Evolutionary conservation across 2,888 invertebrate genomes (phyloP), one percentile per base, ranked within the genome.

Genomic region (Lasioglossum calceatum): DNA sequence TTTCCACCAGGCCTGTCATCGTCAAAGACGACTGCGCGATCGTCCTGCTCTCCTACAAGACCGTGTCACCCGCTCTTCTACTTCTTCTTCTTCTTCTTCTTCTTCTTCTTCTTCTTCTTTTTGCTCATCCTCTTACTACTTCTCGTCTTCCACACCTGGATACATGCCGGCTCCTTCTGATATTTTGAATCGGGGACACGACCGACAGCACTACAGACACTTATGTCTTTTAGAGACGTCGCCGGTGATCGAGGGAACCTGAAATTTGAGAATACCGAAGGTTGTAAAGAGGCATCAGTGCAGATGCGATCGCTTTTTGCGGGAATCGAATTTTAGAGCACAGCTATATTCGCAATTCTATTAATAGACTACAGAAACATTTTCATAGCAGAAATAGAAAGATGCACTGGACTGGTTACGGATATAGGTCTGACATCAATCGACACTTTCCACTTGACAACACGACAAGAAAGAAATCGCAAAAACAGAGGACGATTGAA

Each of bases 11-110:
- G 44, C 75, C 58, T 73, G 54, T 5, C 47, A 19, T 74, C 61
- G 4, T 44, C 75, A 23, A 76, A 76, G 58, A 81, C 78, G 61
- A 79, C 72, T 39, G 54, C 54, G 67, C 58, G 44, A 71, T 85
- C 81, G 54, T 39, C 70, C 19, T 58, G 47, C 50, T n/a, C 70
- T 70, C 36, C 23, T 7, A 23, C 72, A 32, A 44, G 39, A 50
- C 27, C 32, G 12, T 61, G 47, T 74, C 74, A 74, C 32, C 50
- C 10, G 23, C 75, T 58, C 58, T 39, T 76, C 16, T 27, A 16
- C 14, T 27, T 27, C 61, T 61, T 32, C 32, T 1, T 32, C 32
- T 1, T 61, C 61, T 14, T 61, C 64, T 27, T 32, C 64, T 10
- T 14, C 42, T 42, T 42, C 42, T 14, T 67, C 36, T 32, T 32